These are phyloP conservation scores for Phallusia fumigata DNA, from an alignment of 23 tunicate species.

Conservation along the genomic window DNA sequence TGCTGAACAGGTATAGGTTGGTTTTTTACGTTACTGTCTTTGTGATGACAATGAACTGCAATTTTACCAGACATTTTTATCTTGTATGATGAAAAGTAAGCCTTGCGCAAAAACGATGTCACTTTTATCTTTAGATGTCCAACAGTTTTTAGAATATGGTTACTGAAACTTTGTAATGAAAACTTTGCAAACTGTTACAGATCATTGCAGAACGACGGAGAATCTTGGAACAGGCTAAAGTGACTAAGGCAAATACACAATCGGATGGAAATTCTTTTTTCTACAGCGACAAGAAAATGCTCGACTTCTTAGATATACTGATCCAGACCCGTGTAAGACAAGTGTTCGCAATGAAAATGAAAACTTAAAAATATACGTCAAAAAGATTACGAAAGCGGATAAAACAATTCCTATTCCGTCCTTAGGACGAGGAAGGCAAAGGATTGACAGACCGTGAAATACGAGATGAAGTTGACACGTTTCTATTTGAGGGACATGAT, in stretches of 20 bases:
- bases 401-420: neutral
- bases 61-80: too few species aligned
- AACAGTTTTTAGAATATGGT: too few species aligned
- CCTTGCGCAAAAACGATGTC: too few species aligned
- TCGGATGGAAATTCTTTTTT: neutral
- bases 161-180: too few species aligned
- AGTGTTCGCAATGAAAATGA: too few species aligned
- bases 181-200: neutral
- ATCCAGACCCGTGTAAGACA: constrained; percentile 47
- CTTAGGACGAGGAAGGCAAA: constrained; percentile 41
- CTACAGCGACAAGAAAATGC: neutral
- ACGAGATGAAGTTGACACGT: constrained; percentile 62
- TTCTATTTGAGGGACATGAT: constrained; percentile 76
- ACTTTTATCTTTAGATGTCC: too few species aligned
- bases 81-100: too few species aligned
- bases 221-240: neutral
- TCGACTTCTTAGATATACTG: constrained; percentile 66
- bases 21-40: too few species aligned
- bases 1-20: constrained; percentile 18
- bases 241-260: neutral
- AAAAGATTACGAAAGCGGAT: too few species aligned
- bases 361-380: neutral
- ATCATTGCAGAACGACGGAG: neutral
- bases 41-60: too few species aligned
- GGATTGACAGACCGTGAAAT: constrained; percentile 60